Conservation (phyloP, 2,888 invertebrate genomes). For the Ectemnius cavifrons region DNA sequence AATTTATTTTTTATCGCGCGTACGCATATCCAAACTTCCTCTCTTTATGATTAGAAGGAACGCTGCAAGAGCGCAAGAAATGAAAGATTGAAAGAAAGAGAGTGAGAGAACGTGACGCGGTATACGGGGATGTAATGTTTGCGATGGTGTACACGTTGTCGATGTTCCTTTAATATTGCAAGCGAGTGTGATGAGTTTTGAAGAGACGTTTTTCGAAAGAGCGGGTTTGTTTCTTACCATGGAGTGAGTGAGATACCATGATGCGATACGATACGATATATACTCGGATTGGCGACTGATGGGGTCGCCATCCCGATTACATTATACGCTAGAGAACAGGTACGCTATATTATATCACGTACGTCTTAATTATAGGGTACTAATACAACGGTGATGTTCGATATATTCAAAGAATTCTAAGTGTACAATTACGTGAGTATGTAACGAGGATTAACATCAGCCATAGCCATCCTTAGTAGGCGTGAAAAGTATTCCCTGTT, state of each 20-base stretch:
- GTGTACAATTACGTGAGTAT: slow-evolving; percentile 65
- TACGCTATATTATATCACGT: slow-evolving; percentile 36
- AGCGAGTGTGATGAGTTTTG: slow-evolving; percentile 56
- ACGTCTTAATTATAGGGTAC: slow-evolving; percentile 56
- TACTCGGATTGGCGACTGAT: too few species aligned
- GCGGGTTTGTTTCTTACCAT: slow-evolving; percentile 36
- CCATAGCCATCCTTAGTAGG: slow-evolving; percentile 21
- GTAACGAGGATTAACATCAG: slow-evolving; percentile 53
- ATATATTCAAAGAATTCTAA: slow-evolving; percentile 64
- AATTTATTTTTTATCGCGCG: slow-evolving; percentile 74
- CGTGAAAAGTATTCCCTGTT: slow-evolving; percentile 36
- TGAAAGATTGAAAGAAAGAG: too few species aligned
- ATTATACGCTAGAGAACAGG: slow-evolving; percentile 25
- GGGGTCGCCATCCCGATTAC: slow-evolving; percentile 28
- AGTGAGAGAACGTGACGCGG: slow-evolving; percentile 28
- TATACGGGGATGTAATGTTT: slow-evolving; percentile 44
- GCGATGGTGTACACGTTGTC: slow-evolving; percentile 56
- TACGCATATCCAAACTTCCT: slow-evolving; percentile 57
- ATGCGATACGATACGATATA: too few species aligned
- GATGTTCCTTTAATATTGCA: slow-evolving; percentile 69
- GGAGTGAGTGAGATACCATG: slow-evolving; percentile 40
- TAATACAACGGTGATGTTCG: slow-evolving; percentile 69
- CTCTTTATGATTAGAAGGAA: slow-evolving; percentile 34
- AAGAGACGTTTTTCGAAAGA: slow-evolving; percentile 27
- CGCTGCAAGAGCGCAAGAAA: too few species aligned